phyloP scores from a whole-genome alignment of 1,140 invertebrate species.

The Drosophila orena region DNA sequence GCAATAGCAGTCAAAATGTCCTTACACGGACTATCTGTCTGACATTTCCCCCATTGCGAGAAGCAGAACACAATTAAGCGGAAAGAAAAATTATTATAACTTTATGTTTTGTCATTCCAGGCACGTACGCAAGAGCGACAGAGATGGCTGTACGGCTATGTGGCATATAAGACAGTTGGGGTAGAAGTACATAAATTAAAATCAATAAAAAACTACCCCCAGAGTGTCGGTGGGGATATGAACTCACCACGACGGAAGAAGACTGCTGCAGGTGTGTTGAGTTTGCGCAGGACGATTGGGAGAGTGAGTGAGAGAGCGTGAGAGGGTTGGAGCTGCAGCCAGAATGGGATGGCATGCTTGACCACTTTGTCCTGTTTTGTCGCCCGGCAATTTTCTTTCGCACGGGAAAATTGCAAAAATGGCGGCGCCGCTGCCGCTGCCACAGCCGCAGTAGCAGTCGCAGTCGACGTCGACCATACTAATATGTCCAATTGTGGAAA shows the following conservation, averaged over 20 bases:
- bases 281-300: constrained; percentile 27
- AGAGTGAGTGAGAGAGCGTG: constrained; percentile 8
- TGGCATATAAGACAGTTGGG: constrained; percentile 18
- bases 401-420: constrained; percentile 82
- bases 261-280: constrained; percentile 16
- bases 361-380: constrained; percentile 48
- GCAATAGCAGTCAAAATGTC: constrained; percentile 32
- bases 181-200: constrained; percentile 52
- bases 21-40: constrained; percentile 72
- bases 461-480: constrained; percentile 78
- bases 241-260: constrained; percentile 31
- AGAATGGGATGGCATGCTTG: constrained; percentile 21
- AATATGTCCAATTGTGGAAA: constrained; percentile 85
- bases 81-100: constrained; percentile 85
- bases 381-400: constrained; percentile 61
- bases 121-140: constrained; percentile 46
- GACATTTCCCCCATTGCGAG: constrained; percentile 13
- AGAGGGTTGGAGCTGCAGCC: constrained; percentile 17
- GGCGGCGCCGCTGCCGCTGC: constrained; percentile 36
- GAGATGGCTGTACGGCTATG: constrained; percentile 7
- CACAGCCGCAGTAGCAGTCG: constrained; percentile 1
- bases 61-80: constrained; percentile 78
- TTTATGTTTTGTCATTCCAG: constrained; percentile 81
- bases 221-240: constrained; percentile 17
- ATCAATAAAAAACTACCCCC: constrained; percentile 76